phyloP scores from a whole-genome alignment of 2,113 vertebrate species.

The Corvus moneduloides region DNA sequence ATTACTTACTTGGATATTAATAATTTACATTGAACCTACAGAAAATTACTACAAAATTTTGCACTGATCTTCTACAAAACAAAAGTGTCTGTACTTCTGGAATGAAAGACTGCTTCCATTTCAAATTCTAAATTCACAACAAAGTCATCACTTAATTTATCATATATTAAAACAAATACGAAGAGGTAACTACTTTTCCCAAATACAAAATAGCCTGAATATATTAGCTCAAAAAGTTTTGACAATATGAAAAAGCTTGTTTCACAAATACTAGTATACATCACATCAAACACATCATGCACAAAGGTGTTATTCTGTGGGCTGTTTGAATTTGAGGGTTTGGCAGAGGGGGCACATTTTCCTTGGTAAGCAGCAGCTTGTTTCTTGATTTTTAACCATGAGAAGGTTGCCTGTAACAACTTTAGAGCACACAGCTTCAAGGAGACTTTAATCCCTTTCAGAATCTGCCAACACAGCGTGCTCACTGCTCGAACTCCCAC shows the following conservation, averaged over 20 bases:
- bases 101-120: not conserved
- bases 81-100: not conserved
- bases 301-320: not conserved
- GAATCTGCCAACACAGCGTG: not conserved
- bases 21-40: not conserved
- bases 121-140: not conserved
- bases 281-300: not conserved
- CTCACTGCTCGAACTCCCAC: accelerated
- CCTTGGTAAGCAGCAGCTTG: not conserved
- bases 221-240: not conserved
- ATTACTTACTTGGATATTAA: not conserved
- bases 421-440: not conserved
- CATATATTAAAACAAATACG: not conserved
- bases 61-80: not conserved
- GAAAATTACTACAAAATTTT: not conserved
- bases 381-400: not conserved
- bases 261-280: not conserved
- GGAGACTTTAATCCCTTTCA: conserved; percentile 14
- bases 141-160: not conserved
- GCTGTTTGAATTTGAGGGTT: not conserved
- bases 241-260: not conserved
- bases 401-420: not conserved
- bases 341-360: not conserved
- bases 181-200: not conserved
- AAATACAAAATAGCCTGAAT: not conserved